Evolutionary conservation across 2,113 vertebrate genomes (phyloP), one percentile per base, ranked within the genome.

Genomic region (Eretmochelys imbricata): DNA sequence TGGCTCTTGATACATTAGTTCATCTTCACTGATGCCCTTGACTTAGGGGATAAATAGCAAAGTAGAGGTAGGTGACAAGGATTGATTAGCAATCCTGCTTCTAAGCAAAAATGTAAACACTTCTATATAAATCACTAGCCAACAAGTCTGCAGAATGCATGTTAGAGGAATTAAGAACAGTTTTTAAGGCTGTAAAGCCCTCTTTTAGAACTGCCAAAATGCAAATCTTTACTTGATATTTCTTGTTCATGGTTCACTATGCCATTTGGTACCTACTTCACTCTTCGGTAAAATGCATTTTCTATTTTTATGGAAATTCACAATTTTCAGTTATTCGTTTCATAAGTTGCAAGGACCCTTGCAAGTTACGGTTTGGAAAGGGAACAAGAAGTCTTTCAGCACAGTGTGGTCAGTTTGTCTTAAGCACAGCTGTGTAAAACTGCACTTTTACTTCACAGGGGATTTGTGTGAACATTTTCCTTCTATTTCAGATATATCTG

Each of bases 1-100:
- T 90, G 82, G 82, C 38, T 97, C 82, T 92, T 90, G 89, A 83
- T 91, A 80, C 69, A 20, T 97, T 94, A 91, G 92, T 96, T 97
- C 90, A 83, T 98, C 88, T 54, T 97, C 95, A 95, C 82, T 97
- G 96, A 97, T 98, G 96, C 85, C 97, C 96, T 98, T 97, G 97
- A 91, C 90, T 95, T 8, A 57, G 80, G 93, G 79, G 96, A 97
- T 93, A 97, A 98, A 96, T 96, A 97, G 94, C 79, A 92, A 97
- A 95, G 93, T 54, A 96, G 95, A 96, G 95, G 91, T 79, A 87
- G 92, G 86, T 96, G 97, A 96, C 93, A 97, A 91, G 87, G 95
- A 97, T 94, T 97, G 98, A 98, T 98, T 95, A 97, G 94, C 82
- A 89, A n/a, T 94, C 88, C 86, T 91, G 27, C 62, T 97, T 88